phyloP scores from a whole-genome alignment of 1,140 invertebrate genomes.

The Aleiodes sp. region DNA sequence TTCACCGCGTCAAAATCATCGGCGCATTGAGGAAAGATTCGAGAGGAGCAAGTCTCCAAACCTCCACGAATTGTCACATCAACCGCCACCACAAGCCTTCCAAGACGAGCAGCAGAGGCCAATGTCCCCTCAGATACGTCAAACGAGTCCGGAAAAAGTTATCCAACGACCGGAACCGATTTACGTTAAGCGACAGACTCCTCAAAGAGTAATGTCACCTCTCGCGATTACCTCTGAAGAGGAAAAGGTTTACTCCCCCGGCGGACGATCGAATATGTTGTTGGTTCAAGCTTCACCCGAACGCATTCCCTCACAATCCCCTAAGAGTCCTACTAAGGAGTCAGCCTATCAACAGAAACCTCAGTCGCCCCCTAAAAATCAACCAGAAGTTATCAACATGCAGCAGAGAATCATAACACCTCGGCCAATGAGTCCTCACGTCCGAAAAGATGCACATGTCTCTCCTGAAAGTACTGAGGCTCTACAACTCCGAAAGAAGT shows the following conservation, averaged over 20 bases:
- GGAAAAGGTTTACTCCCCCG: neutral
- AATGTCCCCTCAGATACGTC: slow-evolving; percentile 20
- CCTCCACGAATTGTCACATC: neutral
- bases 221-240: neutral
- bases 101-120: slow-evolving; percentile 19
- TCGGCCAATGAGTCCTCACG: neutral
- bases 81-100: slow-evolving; percentile 21
- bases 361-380: neutral
- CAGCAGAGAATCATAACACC: neutral
- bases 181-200: slow-evolving; percentile 32
- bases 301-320: neutral
- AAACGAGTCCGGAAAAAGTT: slow-evolving; percentile 11
- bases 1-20: slow-evolving; percentile 17
- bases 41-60: slow-evolving; percentile 30
- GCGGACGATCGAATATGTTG: slow-evolving; percentile 5
- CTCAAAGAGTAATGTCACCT: slow-evolving; percentile 28
- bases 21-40: slow-evolving; percentile 31
- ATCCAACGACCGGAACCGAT: slow-evolving; percentile 45
- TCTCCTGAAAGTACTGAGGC: neutral
- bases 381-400: slow-evolving; percentile 12
- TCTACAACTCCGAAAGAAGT: slow-evolving; percentile 15
- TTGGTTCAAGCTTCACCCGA: slow-evolving; percentile 15
- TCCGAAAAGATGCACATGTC: neutral
- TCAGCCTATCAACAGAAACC: neutral
- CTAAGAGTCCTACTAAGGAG: neutral